Percentiles rank a stretch among this genome's conserved stretches.
Evolutionary conservation across 2,797 vertebrate species (phyloP).

Genomic region (Gallinago solitaria): DNA sequence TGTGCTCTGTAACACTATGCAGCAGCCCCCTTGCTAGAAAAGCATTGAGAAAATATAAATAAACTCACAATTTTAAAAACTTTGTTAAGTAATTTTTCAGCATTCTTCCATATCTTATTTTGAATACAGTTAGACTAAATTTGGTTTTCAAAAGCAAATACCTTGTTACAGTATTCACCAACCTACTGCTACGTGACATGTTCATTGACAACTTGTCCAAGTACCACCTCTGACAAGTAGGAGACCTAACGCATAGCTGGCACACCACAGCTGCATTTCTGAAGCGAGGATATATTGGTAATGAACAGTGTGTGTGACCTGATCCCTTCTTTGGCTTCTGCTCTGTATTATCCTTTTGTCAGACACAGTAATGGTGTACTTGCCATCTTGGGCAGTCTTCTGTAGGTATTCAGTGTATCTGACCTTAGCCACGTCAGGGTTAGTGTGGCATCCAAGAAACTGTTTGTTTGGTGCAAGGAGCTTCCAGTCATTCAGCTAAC

Average conservation of each 20-base stretch:
- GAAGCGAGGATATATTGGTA: background rate
- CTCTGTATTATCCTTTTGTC: background rate
- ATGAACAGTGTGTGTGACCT: rapidly evolving
- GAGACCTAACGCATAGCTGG: background rate
- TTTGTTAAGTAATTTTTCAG: background rate
- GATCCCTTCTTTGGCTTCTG: background rate
- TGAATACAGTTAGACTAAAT: background rate
- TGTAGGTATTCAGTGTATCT: background rate
- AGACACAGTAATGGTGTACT: background rate
- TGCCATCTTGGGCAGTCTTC: background rate
- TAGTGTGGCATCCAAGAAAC: background rate
- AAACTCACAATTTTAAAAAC: background rate
- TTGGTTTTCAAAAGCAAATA: background rate
- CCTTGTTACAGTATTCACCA: background rate
- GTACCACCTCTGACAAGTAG: background rate
- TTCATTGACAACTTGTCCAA: background rate
- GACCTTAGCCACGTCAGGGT: background rate
- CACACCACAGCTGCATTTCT: background rate
- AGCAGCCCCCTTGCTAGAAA: background rate
- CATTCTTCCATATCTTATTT: background rate
- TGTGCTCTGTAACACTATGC: background rate
- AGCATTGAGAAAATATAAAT: background rate
- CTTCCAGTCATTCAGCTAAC: background rate
- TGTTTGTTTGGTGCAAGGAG: background rate
- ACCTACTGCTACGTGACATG: background rate